A percentile compares a stretch with the other conserved stretches of the same genome.
Evolutionary conservation across 1,140 invertebrate genomes (phyloP).

Genomic region (Pseudobourletiella spinata): DNA sequence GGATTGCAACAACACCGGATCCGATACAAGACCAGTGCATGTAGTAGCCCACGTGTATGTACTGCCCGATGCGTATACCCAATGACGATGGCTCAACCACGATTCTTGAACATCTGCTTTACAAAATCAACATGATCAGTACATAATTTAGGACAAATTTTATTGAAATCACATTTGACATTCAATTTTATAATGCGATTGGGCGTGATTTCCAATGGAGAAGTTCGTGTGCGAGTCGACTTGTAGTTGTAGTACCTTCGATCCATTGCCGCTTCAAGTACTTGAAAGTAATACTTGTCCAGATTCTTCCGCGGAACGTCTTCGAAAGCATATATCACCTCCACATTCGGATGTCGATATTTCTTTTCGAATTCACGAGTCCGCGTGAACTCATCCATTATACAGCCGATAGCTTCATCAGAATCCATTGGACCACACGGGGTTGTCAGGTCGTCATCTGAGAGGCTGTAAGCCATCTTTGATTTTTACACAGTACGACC

Average conservation of each 20-base stretch:
- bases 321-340: background rate
- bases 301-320: background rate
- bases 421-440: background rate
- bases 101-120: background rate
- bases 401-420: background rate
- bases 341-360: background rate
- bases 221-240: background rate
- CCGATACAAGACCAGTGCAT: constrained; percentile 3
- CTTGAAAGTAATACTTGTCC: background rate
- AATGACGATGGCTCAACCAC: background rate
- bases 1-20: background rate
- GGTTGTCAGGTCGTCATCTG: background rate
- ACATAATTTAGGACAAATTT: background rate
- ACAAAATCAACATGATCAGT: background rate
- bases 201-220: background rate
- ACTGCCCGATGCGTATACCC: background rate
- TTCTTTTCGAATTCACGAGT: background rate
- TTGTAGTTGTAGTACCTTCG: background rate
- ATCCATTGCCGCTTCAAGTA: background rate
- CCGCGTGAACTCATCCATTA: background rate
- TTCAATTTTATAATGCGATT: background rate
- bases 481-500: no score
- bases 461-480: background rate
- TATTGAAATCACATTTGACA: background rate
- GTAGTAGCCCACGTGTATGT: background rate